These are phyloP conservation scores for Euphysa ruthae DNA, from an alignment of 30 jellyfish, hydroid and myxozoan species.

Conservation along the genomic window DNA sequence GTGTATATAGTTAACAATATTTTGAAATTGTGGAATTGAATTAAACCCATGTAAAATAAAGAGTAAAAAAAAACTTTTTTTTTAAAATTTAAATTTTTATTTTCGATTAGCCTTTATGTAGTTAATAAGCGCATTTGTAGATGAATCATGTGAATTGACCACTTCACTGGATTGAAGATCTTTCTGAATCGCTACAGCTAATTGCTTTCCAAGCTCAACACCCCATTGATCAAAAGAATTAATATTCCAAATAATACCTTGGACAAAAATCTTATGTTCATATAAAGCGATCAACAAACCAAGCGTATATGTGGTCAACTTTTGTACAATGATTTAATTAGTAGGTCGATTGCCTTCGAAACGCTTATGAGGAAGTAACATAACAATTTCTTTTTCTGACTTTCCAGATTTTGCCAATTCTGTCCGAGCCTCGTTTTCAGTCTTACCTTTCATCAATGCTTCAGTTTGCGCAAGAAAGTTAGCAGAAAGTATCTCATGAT, in stretches of 20 bases:
- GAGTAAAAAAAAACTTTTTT: too few species aligned
- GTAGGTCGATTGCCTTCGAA: constrained; percentile 96
- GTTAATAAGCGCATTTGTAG: constrained; percentile 88
- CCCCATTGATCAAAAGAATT: constrained; percentile 99
- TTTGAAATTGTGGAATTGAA: too few species aligned
- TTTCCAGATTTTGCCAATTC: constrained; percentile 57
- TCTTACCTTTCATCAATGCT: constrained; percentile 96
- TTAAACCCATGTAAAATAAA: too few species aligned
- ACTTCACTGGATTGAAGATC: constrained; percentile 48
- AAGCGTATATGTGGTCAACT: constrained; percentile 82
- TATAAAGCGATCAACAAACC: constrained; percentile 92
- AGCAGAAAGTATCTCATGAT: constrained; percentile 92
- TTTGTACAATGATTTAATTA: constrained; percentile 63
- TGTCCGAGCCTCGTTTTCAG: constrained; percentile 62
- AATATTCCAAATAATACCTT: constrained; percentile 97
- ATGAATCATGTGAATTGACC: constrained; percentile 80
- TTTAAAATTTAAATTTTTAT: too few species aligned
- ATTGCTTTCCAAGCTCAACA: constrained; percentile 99
- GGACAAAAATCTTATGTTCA: constrained; percentile 98
- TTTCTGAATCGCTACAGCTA: constrained; percentile 84
- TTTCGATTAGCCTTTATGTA: constrained; percentile 52
- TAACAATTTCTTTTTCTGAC: constrained; percentile 36
- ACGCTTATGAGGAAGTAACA: constrained; percentile 81
- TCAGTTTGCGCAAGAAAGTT: constrained; percentile 98
- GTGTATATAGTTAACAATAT: too few species aligned